Evolutionary conservation across 2,888 invertebrate species (phyloP).

Genomic region (Cheilosia variabilis): DNA sequence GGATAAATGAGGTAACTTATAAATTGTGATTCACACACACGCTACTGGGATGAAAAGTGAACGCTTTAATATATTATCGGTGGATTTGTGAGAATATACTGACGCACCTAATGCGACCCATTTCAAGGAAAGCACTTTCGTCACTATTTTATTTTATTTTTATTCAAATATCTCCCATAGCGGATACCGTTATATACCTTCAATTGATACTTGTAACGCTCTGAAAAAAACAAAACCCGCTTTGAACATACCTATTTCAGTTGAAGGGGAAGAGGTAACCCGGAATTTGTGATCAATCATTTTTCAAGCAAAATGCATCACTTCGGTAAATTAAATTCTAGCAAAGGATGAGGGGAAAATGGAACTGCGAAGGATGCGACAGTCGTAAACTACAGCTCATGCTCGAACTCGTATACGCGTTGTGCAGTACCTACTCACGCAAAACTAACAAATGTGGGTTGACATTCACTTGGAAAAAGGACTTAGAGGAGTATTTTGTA

Average conservation of each 20-base stretch:
- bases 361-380: constrained; percentile 18
- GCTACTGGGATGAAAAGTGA: constrained; percentile 33
- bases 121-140: constrained; percentile 4
- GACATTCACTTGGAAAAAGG: neutral
- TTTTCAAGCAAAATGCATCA: constrained; percentile 9
- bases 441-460: constrained; percentile 28
- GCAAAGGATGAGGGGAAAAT: constrained; percentile 9
- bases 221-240: neutral
- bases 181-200: constrained; percentile 19
- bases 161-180: neutral
- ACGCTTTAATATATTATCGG: constrained; percentile 43
- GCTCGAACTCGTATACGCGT: neutral
- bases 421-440: neutral
- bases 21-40: constrained; percentile 64
- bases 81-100: constrained; percentile 47
- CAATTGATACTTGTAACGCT: neutral
- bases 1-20: constrained; percentile 69
- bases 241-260: neutral
- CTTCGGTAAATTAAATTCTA: constrained; percentile 46
- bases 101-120: constrained; percentile 2
- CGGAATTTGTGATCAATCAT: constrained; percentile 28
- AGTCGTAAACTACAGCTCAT: constrained; percentile 6
- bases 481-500: no score
- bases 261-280: neutral
- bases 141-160: constrained; percentile 33